Evolutionary conservation across 2,888 invertebrate genomes (phyloP), one percentile per base, ranked within the genome.

Genomic region (Siphonodentalium dalli): DNA sequence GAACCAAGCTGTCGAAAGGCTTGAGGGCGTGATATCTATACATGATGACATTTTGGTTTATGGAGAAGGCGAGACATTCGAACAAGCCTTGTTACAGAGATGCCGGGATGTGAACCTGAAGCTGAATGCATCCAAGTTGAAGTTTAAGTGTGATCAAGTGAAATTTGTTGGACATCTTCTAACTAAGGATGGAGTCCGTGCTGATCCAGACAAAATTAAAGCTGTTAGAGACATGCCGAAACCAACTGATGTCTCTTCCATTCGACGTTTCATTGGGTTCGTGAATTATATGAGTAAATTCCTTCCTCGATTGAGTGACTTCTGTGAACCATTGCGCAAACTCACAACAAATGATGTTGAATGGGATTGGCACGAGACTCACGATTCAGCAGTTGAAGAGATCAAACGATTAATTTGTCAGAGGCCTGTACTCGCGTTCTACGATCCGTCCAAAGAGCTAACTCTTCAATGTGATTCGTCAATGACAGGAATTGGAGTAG

Each of bases 11-110:
- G 39, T 69, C 2, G 60, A 63, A 43, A 60, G 65, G 3, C 44
- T 66, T 18, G 44, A 28, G 35, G 61, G 64, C 18, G 55, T 65
- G 3, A 18, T 48, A 6, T 40, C 45, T 21, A 58, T 69, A 6
- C 54, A 61, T 23, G 65, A 69, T 44, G 68, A 65, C 38, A 54
- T 65, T 13, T 29, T 66, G 11, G 42, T 63, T 8, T 52, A 46
- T 37, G 63, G 59, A 23, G 42, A 43, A 34, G 55, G 58, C 11
- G 55, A 47, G 15, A 58, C 52, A 7, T 33, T 34, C 20, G 52
- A 54, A 41, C 52, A 61, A 23, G 57, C 62, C 1, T 34, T 66
- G 13, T 24, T 66, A 13, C 45, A 55, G n/a, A 26, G 54, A 34
- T 46, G 50, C 26, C 26, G 51, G 13, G 53, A 63, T 21, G 27